phyloP scores from a whole-genome alignment of 2,888 invertebrate species.

The Standfussiana lucernea region DNA sequence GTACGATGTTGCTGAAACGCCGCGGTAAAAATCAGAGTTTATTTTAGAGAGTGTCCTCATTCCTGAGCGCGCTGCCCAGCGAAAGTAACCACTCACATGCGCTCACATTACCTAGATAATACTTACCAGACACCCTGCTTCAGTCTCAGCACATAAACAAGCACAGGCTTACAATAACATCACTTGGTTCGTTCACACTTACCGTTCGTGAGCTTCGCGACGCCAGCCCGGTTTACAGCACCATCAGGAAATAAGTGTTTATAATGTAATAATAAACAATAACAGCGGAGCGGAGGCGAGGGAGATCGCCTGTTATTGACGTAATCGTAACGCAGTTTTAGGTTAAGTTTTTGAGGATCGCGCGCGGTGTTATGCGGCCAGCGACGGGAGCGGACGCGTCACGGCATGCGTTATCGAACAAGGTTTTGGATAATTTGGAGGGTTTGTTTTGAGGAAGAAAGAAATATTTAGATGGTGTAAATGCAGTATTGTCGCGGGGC shows the following conservation, averaged over 20 bases:
- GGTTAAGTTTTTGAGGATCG: conserved; percentile 71
- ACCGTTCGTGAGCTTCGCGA: conserved; percentile 79
- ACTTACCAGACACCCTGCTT: conserved; percentile 70
- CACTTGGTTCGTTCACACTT: conserved; percentile 74
- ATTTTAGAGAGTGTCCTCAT: conserved; percentile 87
- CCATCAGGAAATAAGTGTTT: conserved; percentile 74
- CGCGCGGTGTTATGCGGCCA: conserved; percentile 66
- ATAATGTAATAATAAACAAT: conserved; percentile 78
- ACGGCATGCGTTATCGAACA: conserved; percentile 67
- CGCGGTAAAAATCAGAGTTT: conserved; percentile 82
- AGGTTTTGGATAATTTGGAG: conserved; percentile 73
- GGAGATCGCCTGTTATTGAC: conserved; percentile 76
- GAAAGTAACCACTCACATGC: conserved; percentile 81
- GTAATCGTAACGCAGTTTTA: conserved; percentile 75
- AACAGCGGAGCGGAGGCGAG: conserved; percentile 73
- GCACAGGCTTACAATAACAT: conserved; percentile 69
- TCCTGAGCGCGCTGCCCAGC: conserved; percentile 78
- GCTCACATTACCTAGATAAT: conserved; percentile 78
- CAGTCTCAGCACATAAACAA: conserved; percentile 66
- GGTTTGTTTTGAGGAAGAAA: conserved; percentile 82
- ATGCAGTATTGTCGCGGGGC: conserved; percentile 83
- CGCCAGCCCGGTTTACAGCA: conserved; percentile 70
- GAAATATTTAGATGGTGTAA: conserved; percentile 75
- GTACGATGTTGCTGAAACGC: conserved; percentile 70
- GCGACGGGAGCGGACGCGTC: conserved; percentile 63